A percentile compares a stretch with the other conserved stretches of the same genome.
phyloP scores from a whole-genome alignment of 2,797 vertebrate genomes.

The Pangasius larnaudii region DNA sequence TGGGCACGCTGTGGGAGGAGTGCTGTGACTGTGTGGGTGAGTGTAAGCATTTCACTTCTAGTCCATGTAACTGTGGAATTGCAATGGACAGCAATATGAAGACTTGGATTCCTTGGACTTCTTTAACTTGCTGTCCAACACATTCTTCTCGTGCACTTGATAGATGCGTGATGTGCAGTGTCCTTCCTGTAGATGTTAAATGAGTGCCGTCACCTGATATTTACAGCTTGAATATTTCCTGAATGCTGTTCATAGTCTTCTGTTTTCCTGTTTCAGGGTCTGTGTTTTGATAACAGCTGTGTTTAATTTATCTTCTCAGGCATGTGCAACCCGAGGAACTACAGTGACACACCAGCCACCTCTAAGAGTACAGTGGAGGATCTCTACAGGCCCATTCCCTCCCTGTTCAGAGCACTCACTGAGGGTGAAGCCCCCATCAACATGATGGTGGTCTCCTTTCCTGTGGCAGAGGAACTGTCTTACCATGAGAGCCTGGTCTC shows the following conservation, averaged over 20 bases:
- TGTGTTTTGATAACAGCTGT: conserved; percentile 30
- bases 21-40: conserved; percentile 99
- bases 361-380: conserved; percentile 99
- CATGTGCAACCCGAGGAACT: conserved; percentile 98
- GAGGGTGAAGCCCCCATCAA: conserved; percentile 91
- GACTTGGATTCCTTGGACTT: not conserved
- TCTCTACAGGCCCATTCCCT: conserved; percentile 92
- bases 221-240: not conserved
- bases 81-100: not conserved
- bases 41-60: conserved; percentile 51
- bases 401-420: conserved; percentile 94
- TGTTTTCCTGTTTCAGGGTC: conserved; percentile 17
- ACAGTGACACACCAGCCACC: conserved; percentile 95
- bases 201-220: not conserved
- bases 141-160: not conserved
- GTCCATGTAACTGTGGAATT: not conserved
- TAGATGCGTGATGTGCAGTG: not conserved
- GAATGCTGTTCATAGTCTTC: conserved; percentile 39
- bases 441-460: conserved; percentile 98
- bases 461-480: conserved; percentile 92
- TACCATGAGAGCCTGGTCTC: conserved; percentile 95
- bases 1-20: conserved; percentile 96
- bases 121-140: not conserved
- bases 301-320: conserved; percentile 71
- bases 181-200: not conserved